These are phyloP conservation scores for Phoeniculus purpureus DNA, from an alignment of 2,797 vertebrate genomes.

Conservation along the genomic window DNA sequence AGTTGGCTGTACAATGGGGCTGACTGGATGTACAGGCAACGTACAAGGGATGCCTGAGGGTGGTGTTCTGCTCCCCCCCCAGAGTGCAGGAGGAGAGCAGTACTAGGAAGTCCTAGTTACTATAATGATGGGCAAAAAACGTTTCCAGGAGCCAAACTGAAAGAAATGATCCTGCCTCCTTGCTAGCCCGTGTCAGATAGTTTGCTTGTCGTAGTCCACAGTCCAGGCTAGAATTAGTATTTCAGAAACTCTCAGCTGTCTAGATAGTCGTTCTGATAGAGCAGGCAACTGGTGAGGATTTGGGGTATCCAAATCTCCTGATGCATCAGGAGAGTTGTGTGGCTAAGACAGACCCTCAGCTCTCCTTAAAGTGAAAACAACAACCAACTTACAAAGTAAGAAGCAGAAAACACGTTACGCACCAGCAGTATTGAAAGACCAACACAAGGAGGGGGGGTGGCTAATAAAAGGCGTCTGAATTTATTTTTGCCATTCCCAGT, in stretches of 20 bases:
- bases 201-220: accelerated
- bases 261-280: background rate
- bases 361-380: background rate
- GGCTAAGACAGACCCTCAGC: background rate
- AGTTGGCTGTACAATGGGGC: too few species aligned
- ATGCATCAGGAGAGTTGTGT: background rate
- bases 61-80: background rate
- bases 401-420: background rate
- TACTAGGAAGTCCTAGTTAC: background rate
- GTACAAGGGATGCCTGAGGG: background rate
- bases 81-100: background rate
- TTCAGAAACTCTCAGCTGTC: background rate
- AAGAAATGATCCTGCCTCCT: background rate
- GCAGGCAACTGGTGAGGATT: background rate
- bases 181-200: background rate
- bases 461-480: background rate
- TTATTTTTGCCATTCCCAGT: background rate
- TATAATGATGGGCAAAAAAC: background rate
- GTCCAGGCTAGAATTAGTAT: background rate
- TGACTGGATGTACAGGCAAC: background rate
- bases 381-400: background rate
- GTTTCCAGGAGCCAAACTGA: background rate
- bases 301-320: accelerated
- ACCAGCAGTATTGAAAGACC: background rate
- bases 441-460: background rate